phyloP scores from a whole-genome alignment of 2,888 invertebrate genomes.

The Conistra vaccinii region DNA sequence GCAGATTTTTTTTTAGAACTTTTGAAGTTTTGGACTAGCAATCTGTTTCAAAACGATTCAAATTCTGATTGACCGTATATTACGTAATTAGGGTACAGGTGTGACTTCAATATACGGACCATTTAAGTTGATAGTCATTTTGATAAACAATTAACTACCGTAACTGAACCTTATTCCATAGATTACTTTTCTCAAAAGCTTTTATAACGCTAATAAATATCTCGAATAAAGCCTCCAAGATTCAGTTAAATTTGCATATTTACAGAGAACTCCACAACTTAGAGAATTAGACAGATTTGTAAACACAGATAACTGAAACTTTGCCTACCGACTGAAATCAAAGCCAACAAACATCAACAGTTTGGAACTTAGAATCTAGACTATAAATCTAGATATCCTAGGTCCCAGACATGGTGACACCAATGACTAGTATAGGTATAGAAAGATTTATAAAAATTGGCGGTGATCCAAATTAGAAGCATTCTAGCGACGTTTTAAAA shows the following conservation, averaged over 20 bases:
- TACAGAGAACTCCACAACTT: background rate
- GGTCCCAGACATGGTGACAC: conserved; percentile 31
- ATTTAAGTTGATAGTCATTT: background rate
- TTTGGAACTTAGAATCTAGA: conserved; percentile 15
- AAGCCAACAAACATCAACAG: conserved; percentile 5
- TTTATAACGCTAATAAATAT: background rate
- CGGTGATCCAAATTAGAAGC: conserved; percentile 17
- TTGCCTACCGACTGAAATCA: background rate
- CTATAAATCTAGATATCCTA: conserved; percentile 6
- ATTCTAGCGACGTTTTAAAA: background rate
- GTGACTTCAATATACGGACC: too few relatives aligned
- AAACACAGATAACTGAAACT: conserved; percentile 14
- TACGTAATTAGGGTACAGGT: too few relatives aligned
- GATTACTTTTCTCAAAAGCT: background rate
- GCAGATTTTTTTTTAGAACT: too few relatives aligned
- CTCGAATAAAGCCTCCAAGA: background rate
- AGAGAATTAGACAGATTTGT: conserved; percentile 14
- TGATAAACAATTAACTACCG: background rate
- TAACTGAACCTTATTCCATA: background rate
- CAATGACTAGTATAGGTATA: background rate
- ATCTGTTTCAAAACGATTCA: too few relatives aligned
- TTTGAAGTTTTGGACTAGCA: too few relatives aligned
- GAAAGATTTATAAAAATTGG: conserved; percentile 31
- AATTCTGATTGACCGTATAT: too few relatives aligned
- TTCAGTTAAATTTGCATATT: background rate